Percentiles rank a stretch among this genome's conserved stretches.
These are phyloP conservation scores for Xestia sexstrigata DNA, from an alignment of 2,888 invertebrate species.

Conservation along the genomic window DNA sequence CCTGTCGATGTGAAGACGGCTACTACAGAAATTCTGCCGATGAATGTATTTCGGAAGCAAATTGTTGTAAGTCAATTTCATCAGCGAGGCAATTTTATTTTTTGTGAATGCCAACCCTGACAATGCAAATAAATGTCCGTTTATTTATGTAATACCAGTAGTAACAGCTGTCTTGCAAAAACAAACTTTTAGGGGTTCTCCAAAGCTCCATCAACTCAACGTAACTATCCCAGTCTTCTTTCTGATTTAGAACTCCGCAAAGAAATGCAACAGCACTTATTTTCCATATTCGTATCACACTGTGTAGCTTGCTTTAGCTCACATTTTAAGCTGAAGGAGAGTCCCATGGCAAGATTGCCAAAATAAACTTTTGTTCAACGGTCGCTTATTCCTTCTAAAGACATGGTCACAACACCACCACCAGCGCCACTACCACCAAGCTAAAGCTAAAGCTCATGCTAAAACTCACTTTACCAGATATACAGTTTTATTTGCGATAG, in stretches of 20 bases:
- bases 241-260: not conserved
- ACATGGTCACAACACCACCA: not conserved
- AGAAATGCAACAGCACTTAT: not conserved
- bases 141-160: not conserved
- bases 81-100: too few relatives aligned
- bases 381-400: not conserved
- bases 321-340: not conserved
- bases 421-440: not conserved
- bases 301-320: not conserved
- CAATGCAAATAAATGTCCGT: not conserved
- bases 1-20: conserved; percentile 66
- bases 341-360: not conserved
- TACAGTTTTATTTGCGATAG: not conserved
- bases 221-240: not conserved
- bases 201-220: not conserved
- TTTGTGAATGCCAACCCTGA: too few relatives aligned
- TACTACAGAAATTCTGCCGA: conserved; percentile 65
- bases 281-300: not conserved
- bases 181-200: not conserved
- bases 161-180: not conserved
- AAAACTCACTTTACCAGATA: not conserved
- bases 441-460: not conserved
- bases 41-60: conserved; percentile 62
- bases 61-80: conserved; percentile 66
- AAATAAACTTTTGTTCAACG: not conserved